A percentile compares a stretch with the other conserved stretches of the same genome.
phyloP scores from a whole-genome alignment of 2,113 vertebrate species.

The Cacatua alba region DNA sequence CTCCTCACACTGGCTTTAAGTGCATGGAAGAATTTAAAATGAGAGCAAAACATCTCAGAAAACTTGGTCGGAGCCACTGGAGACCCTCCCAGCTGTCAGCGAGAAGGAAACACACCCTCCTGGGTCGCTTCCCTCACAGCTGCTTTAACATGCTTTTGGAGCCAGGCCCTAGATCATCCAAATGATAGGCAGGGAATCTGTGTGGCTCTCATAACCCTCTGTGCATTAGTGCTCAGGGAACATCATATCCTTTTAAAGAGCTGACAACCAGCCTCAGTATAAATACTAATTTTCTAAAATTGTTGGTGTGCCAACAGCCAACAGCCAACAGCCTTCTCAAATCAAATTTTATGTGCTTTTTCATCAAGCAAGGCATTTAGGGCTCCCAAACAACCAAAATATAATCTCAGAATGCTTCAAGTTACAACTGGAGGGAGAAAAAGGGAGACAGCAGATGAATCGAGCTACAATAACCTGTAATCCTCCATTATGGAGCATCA shows the following conservation, averaged over 20 bases:
- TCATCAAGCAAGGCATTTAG: background rate
- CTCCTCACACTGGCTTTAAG: background rate
- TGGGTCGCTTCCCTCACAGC: background rate
- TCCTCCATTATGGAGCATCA: background rate
- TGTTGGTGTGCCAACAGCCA: too few species aligned
- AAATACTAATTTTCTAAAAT: background rate
- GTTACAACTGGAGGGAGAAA: background rate
- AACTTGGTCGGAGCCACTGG: background rate
- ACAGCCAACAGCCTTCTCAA: background rate
- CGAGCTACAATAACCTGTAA: background rate
- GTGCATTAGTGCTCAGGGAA: background rate
- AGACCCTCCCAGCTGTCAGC: conserved; percentile 1
- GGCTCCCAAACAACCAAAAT: background rate
- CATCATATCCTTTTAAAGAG: background rate
- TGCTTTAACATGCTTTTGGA: background rate
- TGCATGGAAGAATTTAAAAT: background rate
- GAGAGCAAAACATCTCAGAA: background rate
- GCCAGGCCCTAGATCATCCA: background rate
- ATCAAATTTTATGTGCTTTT: background rate
- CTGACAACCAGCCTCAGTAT: background rate
- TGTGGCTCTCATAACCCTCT: background rate
- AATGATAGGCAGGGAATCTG: background rate
- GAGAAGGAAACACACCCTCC: conserved; percentile 15
- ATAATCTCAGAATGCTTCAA: background rate
- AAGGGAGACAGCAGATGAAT: background rate